Evolutionary conservation across 1,140 invertebrate species (phyloP).

Genomic region (Schmidtea mediterranea): DNA sequence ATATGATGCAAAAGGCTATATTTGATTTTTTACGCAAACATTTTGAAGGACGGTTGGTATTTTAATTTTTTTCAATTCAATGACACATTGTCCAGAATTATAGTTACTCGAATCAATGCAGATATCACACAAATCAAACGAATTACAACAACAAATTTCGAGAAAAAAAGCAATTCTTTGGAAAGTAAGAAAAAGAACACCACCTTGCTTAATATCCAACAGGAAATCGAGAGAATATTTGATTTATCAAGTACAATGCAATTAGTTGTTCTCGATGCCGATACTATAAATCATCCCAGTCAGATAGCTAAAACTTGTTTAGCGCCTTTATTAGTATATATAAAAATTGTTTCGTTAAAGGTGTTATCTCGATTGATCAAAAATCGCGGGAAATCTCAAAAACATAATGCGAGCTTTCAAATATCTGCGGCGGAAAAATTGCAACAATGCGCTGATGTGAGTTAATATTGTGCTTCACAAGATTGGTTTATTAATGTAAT

Average conservation of each 20-base stretch:
- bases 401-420: constrained; percentile 80
- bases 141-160: not conserved
- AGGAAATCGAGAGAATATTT: constrained; percentile 96
- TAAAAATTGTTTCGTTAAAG: constrained; percentile 96
- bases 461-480: too few species aligned
- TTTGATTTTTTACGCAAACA: constrained; percentile 93
- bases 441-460: constrained; percentile 1
- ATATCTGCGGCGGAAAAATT: constrained; percentile 97
- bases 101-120: constrained; percentile 46
- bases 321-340: constrained; percentile 88
- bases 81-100: constrained; percentile 40
- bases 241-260: constrained; percentile 78
- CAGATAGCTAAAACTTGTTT: constrained; percentile 93
- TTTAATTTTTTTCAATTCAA: constrained; percentile 47
- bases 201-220: constrained; percentile 37
- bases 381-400: constrained; percentile 83
- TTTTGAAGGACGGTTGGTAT: constrained; percentile 45
- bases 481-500: too few species aligned
- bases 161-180: too few species aligned
- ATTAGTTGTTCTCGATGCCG: constrained; percentile 90
- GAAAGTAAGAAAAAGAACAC: not conserved
- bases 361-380: constrained; percentile 93
- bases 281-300: constrained; percentile 98
- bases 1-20: constrained; percentile 99
- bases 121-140: not conserved